Conservation (phyloP, 2,113 vertebrate species). For the Actenoides lindsayi region DNA sequence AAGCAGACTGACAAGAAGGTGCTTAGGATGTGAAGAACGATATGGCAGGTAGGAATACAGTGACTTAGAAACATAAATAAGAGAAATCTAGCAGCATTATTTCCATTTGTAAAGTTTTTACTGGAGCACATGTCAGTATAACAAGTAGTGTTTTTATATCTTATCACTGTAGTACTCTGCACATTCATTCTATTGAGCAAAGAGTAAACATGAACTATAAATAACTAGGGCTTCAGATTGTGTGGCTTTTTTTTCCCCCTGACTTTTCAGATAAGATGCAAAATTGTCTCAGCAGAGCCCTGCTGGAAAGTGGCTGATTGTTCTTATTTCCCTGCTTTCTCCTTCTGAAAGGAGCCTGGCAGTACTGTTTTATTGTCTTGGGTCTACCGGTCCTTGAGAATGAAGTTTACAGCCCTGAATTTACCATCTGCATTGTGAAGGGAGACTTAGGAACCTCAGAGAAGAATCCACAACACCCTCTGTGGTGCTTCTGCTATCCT, state of each 20-base stretch:
- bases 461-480: not conserved
- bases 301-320: not conserved
- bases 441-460: not conserved
- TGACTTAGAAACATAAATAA: slow-evolving; percentile 29
- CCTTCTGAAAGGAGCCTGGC: not conserved
- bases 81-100: not conserved
- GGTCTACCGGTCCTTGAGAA: not conserved
- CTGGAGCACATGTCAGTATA: not conserved
- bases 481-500: not conserved
- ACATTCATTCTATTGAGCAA: slow-evolving; percentile 17
- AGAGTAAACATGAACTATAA: slow-evolving; percentile 47
- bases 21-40: not conserved
- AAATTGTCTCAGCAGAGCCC: not conserved
- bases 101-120: slow-evolving; percentile 39
- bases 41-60: not conserved
- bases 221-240: slow-evolving; percentile 20
- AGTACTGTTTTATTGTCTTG: not conserved
- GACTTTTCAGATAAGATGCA: slow-evolving; percentile 16
- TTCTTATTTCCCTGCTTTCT: not conserved
- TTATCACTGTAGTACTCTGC: slow-evolving; percentile 37
- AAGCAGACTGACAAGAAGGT: not conserved
- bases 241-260: not conserved
- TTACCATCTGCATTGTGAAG: not conserved
- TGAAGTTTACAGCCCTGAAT: not conserved
- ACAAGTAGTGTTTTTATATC: slow-evolving; percentile 9